phyloP scores from a whole-genome alignment of 1,140 invertebrate genomes.

The Anastrepha obliqua region DNA sequence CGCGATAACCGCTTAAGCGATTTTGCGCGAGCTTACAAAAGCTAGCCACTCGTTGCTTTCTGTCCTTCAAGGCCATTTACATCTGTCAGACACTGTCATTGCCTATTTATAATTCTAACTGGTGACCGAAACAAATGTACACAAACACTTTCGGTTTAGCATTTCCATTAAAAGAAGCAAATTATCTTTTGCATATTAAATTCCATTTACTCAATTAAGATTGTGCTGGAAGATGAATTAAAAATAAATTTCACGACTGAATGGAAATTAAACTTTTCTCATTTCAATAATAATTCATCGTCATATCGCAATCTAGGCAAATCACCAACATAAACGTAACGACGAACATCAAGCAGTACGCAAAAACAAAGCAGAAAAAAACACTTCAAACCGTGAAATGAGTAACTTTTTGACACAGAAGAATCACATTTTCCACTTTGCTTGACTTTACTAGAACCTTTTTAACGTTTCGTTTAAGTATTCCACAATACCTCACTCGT shows the following conservation, averaged over 20 bases:
- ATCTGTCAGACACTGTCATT: no score
- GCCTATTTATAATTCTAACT: no score
- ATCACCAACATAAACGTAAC: no score
- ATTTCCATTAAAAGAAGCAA: no score
- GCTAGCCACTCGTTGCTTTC: no score
- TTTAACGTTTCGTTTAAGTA: background rate
- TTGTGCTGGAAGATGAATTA: background rate
- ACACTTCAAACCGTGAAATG: background rate
- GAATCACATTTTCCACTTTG: slow-evolving; percentile 19
- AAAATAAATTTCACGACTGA: no score
- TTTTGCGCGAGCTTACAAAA: no score
- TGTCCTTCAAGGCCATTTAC: no score
- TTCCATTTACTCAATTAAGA: background rate
- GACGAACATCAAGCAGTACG: background rate
- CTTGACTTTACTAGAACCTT: background rate
- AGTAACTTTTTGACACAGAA: background rate
- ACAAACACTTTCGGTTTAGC: no score
- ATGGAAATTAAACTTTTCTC: slow-evolving; percentile 22
- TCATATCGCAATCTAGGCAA: background rate
- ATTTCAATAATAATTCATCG: slow-evolving; percentile 13
- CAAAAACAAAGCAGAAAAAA: no score
- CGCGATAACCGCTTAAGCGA: no score
- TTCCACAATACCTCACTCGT: background rate
- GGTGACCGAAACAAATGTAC: no score
- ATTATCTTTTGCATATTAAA: background rate